Base-by-base conservation (phyloP, 2,888 invertebrate genomes). In the Papilio protenor region DNA sequence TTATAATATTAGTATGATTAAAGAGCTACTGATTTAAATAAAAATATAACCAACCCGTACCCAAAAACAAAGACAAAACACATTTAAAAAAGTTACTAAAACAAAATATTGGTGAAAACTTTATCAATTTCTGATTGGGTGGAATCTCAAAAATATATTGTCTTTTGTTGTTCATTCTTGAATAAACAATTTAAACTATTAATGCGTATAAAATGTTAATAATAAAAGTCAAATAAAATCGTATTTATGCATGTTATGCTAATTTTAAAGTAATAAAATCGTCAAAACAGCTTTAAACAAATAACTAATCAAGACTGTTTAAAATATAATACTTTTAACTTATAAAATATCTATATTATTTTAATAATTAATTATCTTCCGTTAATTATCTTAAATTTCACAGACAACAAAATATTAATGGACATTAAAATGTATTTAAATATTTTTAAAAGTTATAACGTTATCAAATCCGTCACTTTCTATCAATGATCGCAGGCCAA, bases 141-240 rank as follows among this genome's bases (percentile, higher is more conserved):
- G 16, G 14, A 14, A 49, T 49, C 16, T 3, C 49, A 14, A 49
- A 49, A 49, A 49, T 49, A 14, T 14, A 0, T 5, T 18, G 6
- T 52, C 16, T 18, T 55, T n/a, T n/a, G 10, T 55, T 18, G 2
- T 55, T 16, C 6, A n/a, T 55, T 21, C 8, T 21, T 57, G 2
- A 57, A 10, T 14, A 2, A 57, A 21, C 10, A n/a, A 21, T 10
- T 11, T 2, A 16, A 61, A 61, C 4, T 16, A 27, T 0, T 0
- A 61, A 61, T n/a, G 23, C 33, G 10, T 27, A 2, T 33, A 18
- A 21, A 23, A 18, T 18, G 27, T 11, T n/a, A 66, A 66, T 45
- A 66, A 66, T 40, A 11, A 40, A 45, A 66, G n/a, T 66, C 66
- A 45, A 66, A 45, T 45, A 40, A 66, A 66, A n/a, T n/a, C n/a